phyloP scores from a whole-genome alignment of 2,113 vertebrate genomes.

The Amphiprion ocellaris region DNA sequence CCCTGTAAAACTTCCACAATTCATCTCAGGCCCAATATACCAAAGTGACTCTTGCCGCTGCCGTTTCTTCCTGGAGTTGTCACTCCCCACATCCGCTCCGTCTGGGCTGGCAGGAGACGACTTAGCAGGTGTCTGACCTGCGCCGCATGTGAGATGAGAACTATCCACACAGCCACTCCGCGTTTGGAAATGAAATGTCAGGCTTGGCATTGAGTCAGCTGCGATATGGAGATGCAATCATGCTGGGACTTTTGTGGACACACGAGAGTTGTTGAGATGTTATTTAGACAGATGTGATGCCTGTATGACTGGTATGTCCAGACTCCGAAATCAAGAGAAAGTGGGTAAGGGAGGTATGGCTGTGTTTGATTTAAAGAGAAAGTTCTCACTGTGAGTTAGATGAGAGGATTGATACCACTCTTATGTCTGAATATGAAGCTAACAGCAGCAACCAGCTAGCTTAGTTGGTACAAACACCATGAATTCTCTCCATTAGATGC shows the following conservation, averaged over 20 bases:
- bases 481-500: not conserved
- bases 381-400: not conserved
- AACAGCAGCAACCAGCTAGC: too few relatives aligned
- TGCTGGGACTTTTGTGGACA: constrained; percentile 10
- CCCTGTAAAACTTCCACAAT: constrained; percentile 44
- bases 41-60: constrained; percentile 41
- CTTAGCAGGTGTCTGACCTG: constrained; percentile 69
- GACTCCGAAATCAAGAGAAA: constrained; percentile 32
- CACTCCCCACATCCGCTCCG: constrained; percentile 52
- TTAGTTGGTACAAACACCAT: too few relatives aligned
- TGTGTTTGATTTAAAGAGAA: constrained; percentile 24
- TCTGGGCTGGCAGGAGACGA: constrained; percentile 50
- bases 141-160: constrained; percentile 50
- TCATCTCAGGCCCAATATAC: constrained; percentile 24
- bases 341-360: not conserved
- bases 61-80: constrained; percentile 52
- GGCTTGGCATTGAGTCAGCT: constrained; percentile 25
- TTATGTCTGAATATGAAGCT: too few relatives aligned
- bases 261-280: constrained; percentile 38
- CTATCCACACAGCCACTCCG: constrained; percentile 39
- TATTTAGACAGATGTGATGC: constrained; percentile 69
- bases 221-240: constrained; percentile 44
- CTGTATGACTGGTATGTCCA: constrained; percentile 34
- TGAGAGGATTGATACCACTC: not conserved
- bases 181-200: constrained; percentile 71